phyloP scores from a whole-genome alignment of 2,797 vertebrate genomes.

The Anguilla obscura region DNA sequence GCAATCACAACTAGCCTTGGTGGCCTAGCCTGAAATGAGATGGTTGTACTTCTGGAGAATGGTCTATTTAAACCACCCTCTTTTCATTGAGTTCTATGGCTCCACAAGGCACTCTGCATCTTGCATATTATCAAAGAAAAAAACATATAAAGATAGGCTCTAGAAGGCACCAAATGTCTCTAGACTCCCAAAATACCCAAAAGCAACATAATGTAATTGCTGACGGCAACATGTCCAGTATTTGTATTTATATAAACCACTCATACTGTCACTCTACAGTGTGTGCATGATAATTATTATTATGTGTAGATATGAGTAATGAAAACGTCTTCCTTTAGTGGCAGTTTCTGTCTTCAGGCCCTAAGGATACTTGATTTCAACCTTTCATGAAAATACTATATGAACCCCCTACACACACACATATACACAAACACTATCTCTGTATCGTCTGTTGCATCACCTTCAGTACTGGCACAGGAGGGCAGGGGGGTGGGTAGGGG shows the following conservation, averaged over 20 bases:
- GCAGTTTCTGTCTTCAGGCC: conserved; percentile 90
- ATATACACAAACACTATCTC: conserved; percentile 61
- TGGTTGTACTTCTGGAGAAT: neutral
- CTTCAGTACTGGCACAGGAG: conserved; percentile 79
- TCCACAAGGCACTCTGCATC: conserved; percentile 67
- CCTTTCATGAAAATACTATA: conserved; percentile 83
- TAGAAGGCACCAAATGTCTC: conserved; percentile 46
- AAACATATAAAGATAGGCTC: conserved; percentile 56
- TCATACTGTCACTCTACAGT: conserved; percentile 74
- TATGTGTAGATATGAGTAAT: conserved; percentile 72
- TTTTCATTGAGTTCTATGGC: conserved; percentile 58
- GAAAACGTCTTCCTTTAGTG: conserved; percentile 79
- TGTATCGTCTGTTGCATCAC: conserved; percentile 89
- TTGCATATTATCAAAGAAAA: conserved; percentile 72
- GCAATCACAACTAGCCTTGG: neutral
- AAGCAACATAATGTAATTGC: conserved; percentile 82
- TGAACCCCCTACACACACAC: conserved; percentile 49
- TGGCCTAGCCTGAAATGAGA: neutral
- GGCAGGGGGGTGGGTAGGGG: conserved; percentile 47
- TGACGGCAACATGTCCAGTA: conserved; percentile 69
- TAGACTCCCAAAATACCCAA: conserved; percentile 34
- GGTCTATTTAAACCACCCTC: conserved; percentile 52
- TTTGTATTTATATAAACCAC: conserved; percentile 74
- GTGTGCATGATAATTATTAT: conserved; percentile 81
- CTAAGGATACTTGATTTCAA: conserved; percentile 81